Base-by-base conservation (phyloP, 2,113 vertebrate genomes). In the Sprattus sprattus region DNA sequence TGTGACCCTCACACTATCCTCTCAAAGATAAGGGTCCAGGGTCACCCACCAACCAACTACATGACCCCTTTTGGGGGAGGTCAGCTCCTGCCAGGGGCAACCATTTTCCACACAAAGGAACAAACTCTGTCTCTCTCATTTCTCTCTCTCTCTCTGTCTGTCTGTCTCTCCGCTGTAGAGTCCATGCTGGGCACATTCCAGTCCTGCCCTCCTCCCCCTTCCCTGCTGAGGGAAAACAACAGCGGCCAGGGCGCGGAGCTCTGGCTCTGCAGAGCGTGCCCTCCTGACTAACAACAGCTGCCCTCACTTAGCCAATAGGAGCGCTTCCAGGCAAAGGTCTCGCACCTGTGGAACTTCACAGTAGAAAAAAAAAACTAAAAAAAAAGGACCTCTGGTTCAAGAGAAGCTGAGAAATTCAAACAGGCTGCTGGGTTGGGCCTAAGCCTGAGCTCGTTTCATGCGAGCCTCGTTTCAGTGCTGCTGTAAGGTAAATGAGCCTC, bases 331-430 rank as follows among this genome's bases (percentile, higher is more conserved):
- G n/a, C 28, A 71, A 13, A 1, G 11, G n/a, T 3, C 64, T 32
- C 4, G 64, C 64, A 71, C 64, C 64, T 71, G 64, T 71, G 64
- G 28, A 71, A 71, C 64, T 71, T 71, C 64, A 71, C 64, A 71
- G 64, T 13, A 90, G 86, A 91, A 90, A 91, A 85, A 86, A 87
- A 88, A 25, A 71, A 20, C 16, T 28, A 57, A 47, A 18, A 45
- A 45, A 81, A 81, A 45, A 47, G 22, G 54, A 3, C 18, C 54
- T 71, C 28, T 39, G 39, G 39, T 8, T 71, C 15, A 7, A 71
- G 64, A 28, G 64, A 32, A 25, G 64, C n/a, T 8, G 64, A 71
- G 64, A 71, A 71, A 71, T 28, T 71, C 64, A 71, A 71, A 71
- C n/a, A 71, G 11, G n/a, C 64, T 71, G n/a, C n/a, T 28, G 22